Evolutionary conservation across 1,140 invertebrate genomes (phyloP).

Genomic region (Lordiphosa clarofinis): DNA sequence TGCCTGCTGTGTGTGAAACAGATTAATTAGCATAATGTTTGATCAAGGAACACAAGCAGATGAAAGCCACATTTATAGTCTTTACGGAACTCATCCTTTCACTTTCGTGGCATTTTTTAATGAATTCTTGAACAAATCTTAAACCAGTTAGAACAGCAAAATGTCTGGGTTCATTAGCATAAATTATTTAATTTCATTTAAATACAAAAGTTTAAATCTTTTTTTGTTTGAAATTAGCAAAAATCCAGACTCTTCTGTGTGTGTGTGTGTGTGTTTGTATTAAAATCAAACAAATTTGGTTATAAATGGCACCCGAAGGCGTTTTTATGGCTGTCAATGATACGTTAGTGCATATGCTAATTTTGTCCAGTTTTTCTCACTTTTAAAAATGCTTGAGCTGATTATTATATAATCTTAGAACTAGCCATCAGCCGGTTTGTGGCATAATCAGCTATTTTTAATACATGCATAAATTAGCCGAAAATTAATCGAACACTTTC

Average conservation of each 20-base stretch:
- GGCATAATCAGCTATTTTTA: conserved; percentile 68
- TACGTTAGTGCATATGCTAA: conserved; percentile 64
- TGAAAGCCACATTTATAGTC: not conserved
- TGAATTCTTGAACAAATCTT: conserved; percentile 9
- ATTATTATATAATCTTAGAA: conserved; percentile 70
- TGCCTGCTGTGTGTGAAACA: conserved; percentile 34
- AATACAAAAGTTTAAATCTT: conserved; percentile 38
- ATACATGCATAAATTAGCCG: conserved; percentile 20
- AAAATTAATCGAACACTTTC: conserved; percentile 64
- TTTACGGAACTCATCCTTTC: conserved; percentile 46
- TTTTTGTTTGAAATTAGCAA: conserved; percentile 40
- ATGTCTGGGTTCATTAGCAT: conserved; percentile 62
- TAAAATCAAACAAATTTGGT: conserved; percentile 46
- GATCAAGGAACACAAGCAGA: conserved; percentile 11
- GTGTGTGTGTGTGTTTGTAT: conserved; percentile 13
- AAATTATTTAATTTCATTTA: conserved; percentile 60
- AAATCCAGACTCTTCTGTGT: conserved; percentile 3
- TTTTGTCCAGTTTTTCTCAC: conserved; percentile 55
- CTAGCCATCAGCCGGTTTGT: conserved; percentile 57
- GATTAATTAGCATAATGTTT: conserved; percentile 64
- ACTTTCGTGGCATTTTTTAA: conserved; percentile 35
- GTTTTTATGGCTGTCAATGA: conserved; percentile 42
- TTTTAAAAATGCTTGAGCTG: conserved; percentile 27
- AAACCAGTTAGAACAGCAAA: conserved; percentile 59
- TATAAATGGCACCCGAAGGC: conserved; percentile 36